Evolutionary conservation across 2,888 invertebrate species (phyloP), one percentile per base, ranked within the genome.

Genomic region (Dasypolia templi): DNA sequence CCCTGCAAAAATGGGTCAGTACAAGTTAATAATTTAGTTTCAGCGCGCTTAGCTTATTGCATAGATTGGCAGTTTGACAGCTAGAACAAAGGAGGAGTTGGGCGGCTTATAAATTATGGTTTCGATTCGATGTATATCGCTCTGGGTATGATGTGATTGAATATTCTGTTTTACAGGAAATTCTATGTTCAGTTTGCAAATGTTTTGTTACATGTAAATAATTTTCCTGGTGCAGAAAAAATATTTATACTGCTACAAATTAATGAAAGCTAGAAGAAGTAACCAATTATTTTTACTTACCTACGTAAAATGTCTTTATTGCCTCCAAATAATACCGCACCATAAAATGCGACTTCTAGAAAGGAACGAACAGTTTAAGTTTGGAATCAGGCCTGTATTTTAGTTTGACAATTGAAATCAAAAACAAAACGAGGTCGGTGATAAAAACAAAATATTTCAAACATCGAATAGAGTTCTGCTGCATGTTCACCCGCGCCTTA

Each of bases 1-100:
- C 90, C 96, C 96, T 72, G 95, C 95, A 74, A 96, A 96, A 95
- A 94, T 95, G 93, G 96, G 96, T 95, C 89, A 95, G 96, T 95
- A 91, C 87, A 86, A 86, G 85, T 92, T 91, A 92, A 92, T 93
- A 91, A 93, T 93, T 92, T 92, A 92, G 90, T 92, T 92, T 91
- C 86, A 85, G 86, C 84, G 84, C 84, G 89, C 89, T 89, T 89
- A 84, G 90, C 84, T 89, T 90, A 90, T 90, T 89, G 89, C 87
- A 89, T 89, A 89, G 91, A 91, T 91, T 91, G 90, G 89, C 90
- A 91, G 91, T 90, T 91, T 90, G 90, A 89, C 87, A 89, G 87
- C 87, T 86, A 65, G 89, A 91, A 93, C 92, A 93, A 93, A 93
- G 93, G 89, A 87, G 85, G 78, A 84, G 83, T 86, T 82, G 78